A percentile compares a stretch with the other conserved stretches of the same genome.
Conservation (phyloP, 2,888 invertebrate species). For the Eristalis tenax region DNA sequence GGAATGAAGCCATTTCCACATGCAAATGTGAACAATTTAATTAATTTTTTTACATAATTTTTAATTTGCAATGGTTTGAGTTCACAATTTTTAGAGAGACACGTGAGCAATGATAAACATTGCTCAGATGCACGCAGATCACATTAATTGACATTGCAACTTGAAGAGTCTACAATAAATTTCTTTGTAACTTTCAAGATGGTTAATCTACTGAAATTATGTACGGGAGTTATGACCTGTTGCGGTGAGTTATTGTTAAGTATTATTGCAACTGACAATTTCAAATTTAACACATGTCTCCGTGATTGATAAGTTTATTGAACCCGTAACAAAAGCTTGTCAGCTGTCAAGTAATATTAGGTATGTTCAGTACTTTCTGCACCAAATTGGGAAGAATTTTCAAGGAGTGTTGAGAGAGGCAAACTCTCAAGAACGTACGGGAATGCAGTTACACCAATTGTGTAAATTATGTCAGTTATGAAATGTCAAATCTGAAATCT, state of each 20-base stretch:
- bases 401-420: too few species aligned
- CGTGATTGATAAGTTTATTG: neutral
- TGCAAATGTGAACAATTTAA: conserved; percentile 49
- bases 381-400: too few species aligned
- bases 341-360: too few species aligned
- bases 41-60: conserved; percentile 33
- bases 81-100: neutral
- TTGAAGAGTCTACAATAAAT: neutral
- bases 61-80: neutral
- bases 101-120: neutral
- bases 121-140: neutral
- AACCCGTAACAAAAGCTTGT: neutral
- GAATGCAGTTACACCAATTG: too few species aligned
- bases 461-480: too few species aligned
- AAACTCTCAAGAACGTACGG: too few species aligned
- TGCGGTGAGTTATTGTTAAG: neutral
- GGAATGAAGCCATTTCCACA: conserved; percentile 6
- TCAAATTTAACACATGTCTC: neutral
- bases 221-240: neutral
- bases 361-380: too few species aligned
- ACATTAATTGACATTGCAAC: neutral
- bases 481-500: too few species aligned
- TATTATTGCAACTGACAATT: neutral
- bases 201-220: neutral
- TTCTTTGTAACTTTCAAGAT: neutral